A percentile compares a stretch with the other conserved stretches of the same genome.
phyloP scores from a whole-genome alignment of 2,113 vertebrate species.

The Pollimyrus isidori region DNA sequence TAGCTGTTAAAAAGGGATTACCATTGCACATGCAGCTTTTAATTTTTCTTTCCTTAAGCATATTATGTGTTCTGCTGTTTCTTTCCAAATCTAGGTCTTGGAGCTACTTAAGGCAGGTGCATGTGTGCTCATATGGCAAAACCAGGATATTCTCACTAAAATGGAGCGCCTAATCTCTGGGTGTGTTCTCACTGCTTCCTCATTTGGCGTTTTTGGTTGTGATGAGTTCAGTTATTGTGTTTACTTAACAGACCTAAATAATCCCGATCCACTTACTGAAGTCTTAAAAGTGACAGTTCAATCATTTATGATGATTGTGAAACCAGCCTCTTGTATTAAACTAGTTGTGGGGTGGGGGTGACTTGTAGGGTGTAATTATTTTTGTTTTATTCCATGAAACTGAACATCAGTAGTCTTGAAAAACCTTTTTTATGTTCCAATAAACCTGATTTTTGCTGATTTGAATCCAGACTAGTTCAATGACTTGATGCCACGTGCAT shows the following conservation, averaged over 20 bases:
- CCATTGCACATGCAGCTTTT: neutral
- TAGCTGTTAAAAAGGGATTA: neutral
- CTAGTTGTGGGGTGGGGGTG: neutral
- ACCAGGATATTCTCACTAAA: neutral
- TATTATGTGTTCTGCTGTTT: neutral
- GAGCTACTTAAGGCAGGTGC: neutral
- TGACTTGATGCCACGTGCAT: neutral
- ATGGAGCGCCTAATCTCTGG: neutral
- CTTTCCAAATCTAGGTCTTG: neutral
- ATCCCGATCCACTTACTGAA: neutral
- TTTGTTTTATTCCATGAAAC: neutral
- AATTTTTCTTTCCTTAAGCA: neutral
- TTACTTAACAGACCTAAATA: neutral
- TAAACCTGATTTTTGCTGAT: slow-evolving; percentile 9
- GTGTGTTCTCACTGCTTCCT: neutral
- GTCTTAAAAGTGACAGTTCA: neutral
- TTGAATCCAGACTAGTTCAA: neutral
- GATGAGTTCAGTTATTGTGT: neutral
- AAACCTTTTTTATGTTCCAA: neutral
- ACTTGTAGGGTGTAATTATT: neutral
- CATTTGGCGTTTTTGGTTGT: neutral
- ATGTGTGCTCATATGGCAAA: neutral
- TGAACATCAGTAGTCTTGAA: neutral
- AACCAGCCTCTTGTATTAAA: neutral
- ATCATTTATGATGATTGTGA: neutral